Evolutionary conservation across 1,140 invertebrate genomes (phyloP), one percentile per base, ranked within the genome.

Genomic region (Panagrolaimus sp.): DNA sequence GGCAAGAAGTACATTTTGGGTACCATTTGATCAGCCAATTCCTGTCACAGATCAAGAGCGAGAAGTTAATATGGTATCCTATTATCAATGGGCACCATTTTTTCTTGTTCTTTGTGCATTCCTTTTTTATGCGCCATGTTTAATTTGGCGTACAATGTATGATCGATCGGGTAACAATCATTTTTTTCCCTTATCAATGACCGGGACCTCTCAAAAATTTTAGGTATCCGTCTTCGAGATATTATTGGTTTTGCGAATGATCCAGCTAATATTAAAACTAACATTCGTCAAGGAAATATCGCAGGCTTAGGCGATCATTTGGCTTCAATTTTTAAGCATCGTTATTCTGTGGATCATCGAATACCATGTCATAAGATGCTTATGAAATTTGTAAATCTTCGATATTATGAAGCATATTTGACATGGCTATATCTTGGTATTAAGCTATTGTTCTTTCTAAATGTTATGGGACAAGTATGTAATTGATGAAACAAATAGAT

Each of bases 41-140:
- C 80, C 80, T 11, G 69, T 66, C n/a, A 70, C 71, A 9, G 66
- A 61, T n/a, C 68, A 82, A 23, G 47, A 53, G 25, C 69, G 80
- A 2, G 66, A 82, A 53, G 45, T 75, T 9, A 63, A 69, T 48
- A 68, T 74, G 71, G 69, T 84, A 13, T 73, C 73, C 57, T 87
- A 87, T 73, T 87, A 86, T 72, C 86, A 87, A 73, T 87, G 86
- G 86, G 84, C 85, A 11, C 86, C 86, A 9, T 85, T 87, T 61
- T 84, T 86, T 73, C 70, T 82, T 5, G 74, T 81, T 23, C 66
- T 79, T 57, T 76, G 77, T 65, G 79, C 80, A 3, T 76, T 82
- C 63, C 70, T 78, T 42, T 82, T 82, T 69, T 82, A 82, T 66
- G 72, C 80, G 13, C 80, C 80, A 11, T 82, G 80, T 61, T 67